Percentiles rank a stretch among this genome's conserved stretches.
Evolutionary conservation across 1,140 invertebrate genomes (phyloP).

Genomic region (Drosophila erecta): DNA sequence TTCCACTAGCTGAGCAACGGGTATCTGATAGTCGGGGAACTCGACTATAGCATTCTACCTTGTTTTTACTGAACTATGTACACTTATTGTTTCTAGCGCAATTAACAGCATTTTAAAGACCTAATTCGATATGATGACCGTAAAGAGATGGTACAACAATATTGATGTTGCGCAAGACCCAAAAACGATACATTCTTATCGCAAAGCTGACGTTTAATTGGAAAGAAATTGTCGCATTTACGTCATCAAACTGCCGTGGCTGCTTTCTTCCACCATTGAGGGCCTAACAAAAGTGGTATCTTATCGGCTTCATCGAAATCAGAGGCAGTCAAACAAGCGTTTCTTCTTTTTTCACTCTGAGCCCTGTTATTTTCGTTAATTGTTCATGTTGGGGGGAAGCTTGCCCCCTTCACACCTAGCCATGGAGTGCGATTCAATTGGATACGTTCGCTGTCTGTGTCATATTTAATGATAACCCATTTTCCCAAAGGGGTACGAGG

Average conservation of each 20-base stretch:
- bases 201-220: conserved; percentile 34
- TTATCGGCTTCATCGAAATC: conserved; percentile 46
- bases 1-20: too few relatives aligned
- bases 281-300: conserved; percentile 27
- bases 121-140: background rate
- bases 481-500: conserved; percentile 47
- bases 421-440: conserved; percentile 39
- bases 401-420: conserved; percentile 51
- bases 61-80: too few relatives aligned
- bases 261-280: conserved; percentile 52
- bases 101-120: background rate
- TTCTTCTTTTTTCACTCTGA: conserved; percentile 5
- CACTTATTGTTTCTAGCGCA: background rate
- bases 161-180: conserved; percentile 53
- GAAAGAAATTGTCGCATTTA: conserved; percentile 58
- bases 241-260: conserved; percentile 35
- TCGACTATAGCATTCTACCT: too few relatives aligned
- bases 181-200: conserved; percentile 37
- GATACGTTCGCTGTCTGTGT: conserved; percentile 42
- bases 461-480: conserved; percentile 71
- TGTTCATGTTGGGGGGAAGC: conserved; percentile 32
- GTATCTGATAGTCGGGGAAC: too few relatives aligned
- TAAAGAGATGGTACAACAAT: conserved; percentile 25
- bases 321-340: conserved; percentile 36
- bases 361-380: conserved; percentile 27